These are phyloP conservation scores for Scaptomyza cyrtandrae DNA, from an alignment of 2,888 invertebrate species.

Conservation along the genomic window DNA sequence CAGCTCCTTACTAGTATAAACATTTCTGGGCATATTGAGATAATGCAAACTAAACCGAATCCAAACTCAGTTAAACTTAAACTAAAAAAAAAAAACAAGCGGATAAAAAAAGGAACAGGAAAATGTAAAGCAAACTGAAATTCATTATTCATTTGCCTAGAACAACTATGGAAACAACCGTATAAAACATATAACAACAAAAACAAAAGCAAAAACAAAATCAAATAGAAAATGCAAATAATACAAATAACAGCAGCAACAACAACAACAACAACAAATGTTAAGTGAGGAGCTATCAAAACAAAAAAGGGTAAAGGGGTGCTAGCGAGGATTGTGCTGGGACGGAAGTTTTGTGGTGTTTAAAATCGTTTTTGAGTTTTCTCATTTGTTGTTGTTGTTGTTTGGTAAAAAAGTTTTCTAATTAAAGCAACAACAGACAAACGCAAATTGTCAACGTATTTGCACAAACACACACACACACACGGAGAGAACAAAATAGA, in stretches of 20 bases:
- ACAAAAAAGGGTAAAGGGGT: not conserved
- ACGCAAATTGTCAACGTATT: constrained; percentile 77
- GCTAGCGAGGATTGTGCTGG: not conserved
- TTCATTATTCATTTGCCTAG: constrained; percentile 76
- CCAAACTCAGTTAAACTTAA: constrained; percentile 7
- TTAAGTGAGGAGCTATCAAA: constrained; percentile 1
- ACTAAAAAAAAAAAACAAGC: not conserved
- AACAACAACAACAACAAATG: constrained; percentile 40
- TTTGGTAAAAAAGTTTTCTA: constrained; percentile 79
- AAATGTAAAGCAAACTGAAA: constrained; percentile 47
- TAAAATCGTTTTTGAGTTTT: constrained; percentile 77
- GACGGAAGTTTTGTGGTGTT: constrained; percentile 65
- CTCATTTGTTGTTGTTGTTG: constrained; percentile 50
- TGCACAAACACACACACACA: constrained; percentile 35
- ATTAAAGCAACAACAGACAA: constrained; percentile 81
- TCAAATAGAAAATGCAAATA: constrained; percentile 77
- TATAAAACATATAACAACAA: constrained; percentile 15
- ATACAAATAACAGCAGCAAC: constrained; percentile 33
- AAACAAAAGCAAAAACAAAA: constrained; percentile 54
- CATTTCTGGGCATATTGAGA: constrained; percentile 14
- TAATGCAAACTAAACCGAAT: constrained; percentile 31
- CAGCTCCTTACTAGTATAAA: constrained; percentile 27
- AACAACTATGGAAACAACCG: constrained; percentile 22
- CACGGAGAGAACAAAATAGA: constrained; percentile 12
- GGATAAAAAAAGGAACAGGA: constrained; percentile 12